Base-by-base conservation (phyloP, 1,140 invertebrate species). In the Cydia amplana region DNA sequence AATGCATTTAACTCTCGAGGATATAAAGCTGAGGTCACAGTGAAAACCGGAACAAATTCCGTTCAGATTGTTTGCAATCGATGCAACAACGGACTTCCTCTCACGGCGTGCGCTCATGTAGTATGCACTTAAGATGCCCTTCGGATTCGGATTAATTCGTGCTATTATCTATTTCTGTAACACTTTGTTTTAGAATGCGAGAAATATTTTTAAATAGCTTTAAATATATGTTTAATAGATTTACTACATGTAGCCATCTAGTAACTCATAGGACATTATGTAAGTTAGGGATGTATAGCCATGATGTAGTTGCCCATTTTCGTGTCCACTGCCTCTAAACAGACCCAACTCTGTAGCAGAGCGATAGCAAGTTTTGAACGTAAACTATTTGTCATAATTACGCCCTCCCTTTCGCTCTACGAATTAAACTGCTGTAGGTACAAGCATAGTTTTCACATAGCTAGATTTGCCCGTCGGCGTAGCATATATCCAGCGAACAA, bases 1-100 rank as follows among this genome's bases (percentile, higher is more conserved):
- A 60, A 60, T 5, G 18, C 20, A 60, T 76, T 76, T 51, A 65
- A 74, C 63, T 51, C 20, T 20, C 55, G n/a, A 60, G 55, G 55
- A 60, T 23, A 12, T 23, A 60, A 60, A 20, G 55, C 55, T 60
- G 20, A 60, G 20, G 55, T 60, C 55, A 23, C 55, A 23, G 55
- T 60, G 55, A 60, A 60, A 60, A 23, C 55, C 55, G 55, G 55
- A 60, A 60, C 55, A 60, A 60, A 60, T 60, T 60, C 55, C 55
- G 55, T 60, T 60, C 55, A 60, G 55, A 60, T 60, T 10, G 55
- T 12, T 60, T 23, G 55, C 55, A 60, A 60, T 60, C 20, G 55
- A 60, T 60, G 55, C 55, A 60, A 55, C n/a, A 18, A 20, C 55
- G 55, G 55, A 60, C 55, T 23, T 60, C 55, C 55, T 60, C 55